Conservation (phyloP, 2,113 vertebrate genomes). For the Carlito syrichta region DNA sequence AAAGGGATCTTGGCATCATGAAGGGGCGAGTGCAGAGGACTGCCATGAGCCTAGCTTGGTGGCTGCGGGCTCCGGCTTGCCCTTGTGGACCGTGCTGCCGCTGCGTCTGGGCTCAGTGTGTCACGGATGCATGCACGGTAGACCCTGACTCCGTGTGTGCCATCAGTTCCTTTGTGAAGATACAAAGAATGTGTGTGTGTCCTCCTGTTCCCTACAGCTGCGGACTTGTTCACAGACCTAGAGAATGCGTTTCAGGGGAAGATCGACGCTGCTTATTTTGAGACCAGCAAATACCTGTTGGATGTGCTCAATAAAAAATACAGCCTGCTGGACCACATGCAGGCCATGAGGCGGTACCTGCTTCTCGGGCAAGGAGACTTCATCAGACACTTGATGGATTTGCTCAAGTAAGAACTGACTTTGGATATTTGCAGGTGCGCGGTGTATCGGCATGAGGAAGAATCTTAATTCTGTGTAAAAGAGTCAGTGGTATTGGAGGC, state of each 20-base stretch:
- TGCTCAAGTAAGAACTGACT: conserved; percentile 93
- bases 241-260: conserved; percentile 97
- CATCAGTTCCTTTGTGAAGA: background rate
- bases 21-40: too few relatives aligned
- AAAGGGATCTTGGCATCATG: rapidly evolving
- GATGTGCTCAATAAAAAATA: conserved; percentile 95
- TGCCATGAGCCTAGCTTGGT: background rate
- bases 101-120: background rate
- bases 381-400: conserved; percentile 97
- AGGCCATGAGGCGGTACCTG: conserved; percentile 97
- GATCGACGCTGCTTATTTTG: conserved; percentile 96
- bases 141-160: background rate
- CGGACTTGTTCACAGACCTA: conserved; percentile 94
- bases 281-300: conserved; percentile 96
- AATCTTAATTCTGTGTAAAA: background rate
- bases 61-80: background rate
- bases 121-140: rapidly evolving
- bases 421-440: background rate
- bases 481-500: background rate
- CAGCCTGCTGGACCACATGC: conserved; percentile 95
- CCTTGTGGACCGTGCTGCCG: rapidly evolving
- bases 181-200: background rate
- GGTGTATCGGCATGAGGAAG: background rate
- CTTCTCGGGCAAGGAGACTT: conserved; percentile 98
- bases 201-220: conserved; percentile 80